phyloP scores from a whole-genome alignment of 1,140 invertebrate species.

The Macrobrachium nipponense region DNA sequence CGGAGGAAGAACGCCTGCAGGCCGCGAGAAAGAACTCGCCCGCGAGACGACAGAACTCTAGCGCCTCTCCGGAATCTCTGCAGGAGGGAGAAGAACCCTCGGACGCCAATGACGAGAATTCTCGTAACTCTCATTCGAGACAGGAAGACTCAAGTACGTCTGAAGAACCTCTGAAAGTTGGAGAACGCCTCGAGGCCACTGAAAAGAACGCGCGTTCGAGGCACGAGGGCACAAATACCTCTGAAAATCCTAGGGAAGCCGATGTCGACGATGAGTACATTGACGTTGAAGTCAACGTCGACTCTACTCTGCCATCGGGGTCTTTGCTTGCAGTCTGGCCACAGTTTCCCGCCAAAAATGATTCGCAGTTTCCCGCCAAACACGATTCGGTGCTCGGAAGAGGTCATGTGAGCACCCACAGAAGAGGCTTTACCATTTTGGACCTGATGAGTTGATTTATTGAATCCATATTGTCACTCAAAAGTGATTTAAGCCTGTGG shows the following conservation, averaged over 20 bases:
- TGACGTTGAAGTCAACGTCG: background rate
- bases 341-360: background rate
- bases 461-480: too few species aligned
- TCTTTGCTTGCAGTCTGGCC: background rate
- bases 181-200: background rate
- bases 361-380: background rate
- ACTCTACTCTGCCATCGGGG: background rate
- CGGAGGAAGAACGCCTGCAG: conserved; percentile 17
- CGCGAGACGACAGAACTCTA: background rate
- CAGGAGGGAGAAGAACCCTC: background rate
- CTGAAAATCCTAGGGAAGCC: too few species aligned
- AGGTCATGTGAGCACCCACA: background rate
- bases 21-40: background rate
- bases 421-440: conserved; percentile 39
- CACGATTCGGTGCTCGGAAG: background rate
- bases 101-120: too few species aligned
- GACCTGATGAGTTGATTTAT: conserved; percentile 33
- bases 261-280: background rate
- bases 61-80: background rate
- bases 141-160: too few species aligned
- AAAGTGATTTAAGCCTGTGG: background rate
- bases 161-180: too few species aligned
- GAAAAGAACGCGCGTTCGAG: background rate
- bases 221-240: background rate
- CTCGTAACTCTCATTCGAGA: too few species aligned